Percentiles rank a stretch among this genome's conserved stretches.
These are phyloP conservation scores for Venusia cambrica DNA, from an alignment of 2,888 invertebrate genomes.

Conservation along the genomic window DNA sequence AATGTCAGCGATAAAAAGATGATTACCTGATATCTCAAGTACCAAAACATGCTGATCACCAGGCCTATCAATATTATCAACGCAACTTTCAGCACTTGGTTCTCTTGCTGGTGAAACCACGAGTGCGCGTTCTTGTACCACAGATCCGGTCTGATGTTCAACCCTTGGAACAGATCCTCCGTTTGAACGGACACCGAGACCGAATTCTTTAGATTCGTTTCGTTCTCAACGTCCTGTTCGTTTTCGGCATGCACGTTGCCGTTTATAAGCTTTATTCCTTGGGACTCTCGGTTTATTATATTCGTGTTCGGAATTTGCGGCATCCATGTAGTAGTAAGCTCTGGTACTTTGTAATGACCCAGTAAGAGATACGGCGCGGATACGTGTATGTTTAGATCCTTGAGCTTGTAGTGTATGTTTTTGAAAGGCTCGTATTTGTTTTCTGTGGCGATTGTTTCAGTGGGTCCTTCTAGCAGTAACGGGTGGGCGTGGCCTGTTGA, in stretches of 20 bases:
- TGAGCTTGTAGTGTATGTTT: constrained; percentile 69
- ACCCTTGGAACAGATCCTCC: constrained; percentile 74
- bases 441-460: constrained; percentile 43
- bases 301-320: constrained; percentile 62
- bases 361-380: constrained; percentile 72
- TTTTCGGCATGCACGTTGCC: constrained; percentile 58
- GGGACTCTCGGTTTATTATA: constrained; percentile 48
- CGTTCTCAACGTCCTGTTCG: constrained; percentile 64
- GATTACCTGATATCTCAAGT: constrained; percentile 85
- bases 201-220: constrained; percentile 64
- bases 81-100: constrained; percentile 86
- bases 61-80: constrained; percentile 85
- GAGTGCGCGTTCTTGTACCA: constrained; percentile 70
- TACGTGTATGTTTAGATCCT: constrained; percentile 64
- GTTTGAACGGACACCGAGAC: constrained; percentile 82
- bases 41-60: constrained; percentile 88
- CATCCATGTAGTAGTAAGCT: constrained; percentile 74
- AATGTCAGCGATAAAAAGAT: background rate
- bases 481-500: constrained; percentile 85
- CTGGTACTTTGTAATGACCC: constrained; percentile 88
- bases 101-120: constrained; percentile 89
- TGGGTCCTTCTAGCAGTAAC: constrained; percentile 88
- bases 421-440: constrained; percentile 72
- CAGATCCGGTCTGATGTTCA: constrained; percentile 56
- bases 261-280: constrained; percentile 60